phyloP scores from a whole-genome alignment of 2,797 vertebrate species.

The Microctenopoma stevenorrisi region DNA sequence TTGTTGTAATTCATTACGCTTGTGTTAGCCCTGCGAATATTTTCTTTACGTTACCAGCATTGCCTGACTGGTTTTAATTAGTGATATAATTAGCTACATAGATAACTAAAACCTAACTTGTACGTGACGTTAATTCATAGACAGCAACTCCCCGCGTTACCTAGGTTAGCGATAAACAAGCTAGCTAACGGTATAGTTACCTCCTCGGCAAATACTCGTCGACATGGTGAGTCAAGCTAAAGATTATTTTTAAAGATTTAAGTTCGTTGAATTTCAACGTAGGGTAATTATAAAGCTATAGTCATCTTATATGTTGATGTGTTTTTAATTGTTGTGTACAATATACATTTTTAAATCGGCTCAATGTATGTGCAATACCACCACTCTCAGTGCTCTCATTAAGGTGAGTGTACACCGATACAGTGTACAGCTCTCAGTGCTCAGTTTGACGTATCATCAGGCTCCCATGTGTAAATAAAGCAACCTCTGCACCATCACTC shows the following conservation, averaged over 20 bases:
- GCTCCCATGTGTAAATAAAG: no score
- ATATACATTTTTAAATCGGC: no score
- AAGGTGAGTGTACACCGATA: no score
- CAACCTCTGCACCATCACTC: no score
- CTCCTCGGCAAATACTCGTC: not conserved
- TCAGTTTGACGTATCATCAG: no score
- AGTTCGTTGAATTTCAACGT: no score
- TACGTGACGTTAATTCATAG: slow-evolving; percentile 1
- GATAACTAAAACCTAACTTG: not conserved
- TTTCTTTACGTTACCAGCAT: accelerated
- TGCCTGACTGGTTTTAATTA: not conserved
- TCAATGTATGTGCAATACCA: no score
- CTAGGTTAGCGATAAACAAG: slow-evolving; percentile 43
- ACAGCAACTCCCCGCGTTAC: slow-evolving; percentile 15
- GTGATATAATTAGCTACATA: not conserved
- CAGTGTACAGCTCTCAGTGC: no score
- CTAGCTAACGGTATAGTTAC: not conserved
- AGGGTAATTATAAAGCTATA: not conserved
- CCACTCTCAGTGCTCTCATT: no score
- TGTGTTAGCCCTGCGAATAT: not conserved
- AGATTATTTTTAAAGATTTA: not conserved
- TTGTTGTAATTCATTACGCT: not conserved
- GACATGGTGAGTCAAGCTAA: slow-evolving; percentile 60
- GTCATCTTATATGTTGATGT: not conserved
- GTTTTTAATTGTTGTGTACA: not conserved